These are phyloP conservation scores for Zygaena filipendulae DNA, from an alignment of 2,888 invertebrate genomes.

Conservation along the genomic window DNA sequence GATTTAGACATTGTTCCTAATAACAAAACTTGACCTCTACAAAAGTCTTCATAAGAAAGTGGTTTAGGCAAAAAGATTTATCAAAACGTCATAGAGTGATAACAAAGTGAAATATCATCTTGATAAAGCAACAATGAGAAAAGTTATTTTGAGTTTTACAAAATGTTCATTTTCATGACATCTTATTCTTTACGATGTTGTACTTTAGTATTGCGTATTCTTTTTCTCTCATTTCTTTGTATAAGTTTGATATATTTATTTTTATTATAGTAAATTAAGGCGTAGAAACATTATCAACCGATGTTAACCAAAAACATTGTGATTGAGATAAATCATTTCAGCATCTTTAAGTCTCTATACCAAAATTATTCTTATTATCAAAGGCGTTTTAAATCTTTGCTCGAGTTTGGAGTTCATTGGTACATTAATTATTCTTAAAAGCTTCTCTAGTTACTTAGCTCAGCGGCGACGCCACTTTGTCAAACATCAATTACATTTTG, in stretches of 20 bases:
- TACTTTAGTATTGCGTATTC: no score
- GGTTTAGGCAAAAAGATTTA: slow-evolving; percentile 23
- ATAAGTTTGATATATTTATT: no score
- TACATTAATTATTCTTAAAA: slow-evolving; percentile 57
- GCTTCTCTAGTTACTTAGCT: slow-evolving; percentile 45
- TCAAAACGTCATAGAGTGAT: slow-evolving; percentile 31
- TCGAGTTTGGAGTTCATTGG: slow-evolving; percentile 23
- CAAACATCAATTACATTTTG: slow-evolving; percentile 57
- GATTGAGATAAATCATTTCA: no score
- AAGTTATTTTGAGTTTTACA: slow-evolving; percentile 29
- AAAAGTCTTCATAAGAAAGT: not conserved
- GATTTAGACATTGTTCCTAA: no score
- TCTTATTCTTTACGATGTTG: slow-evolving; percentile 26
- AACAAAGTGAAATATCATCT: slow-evolving; percentile 35
- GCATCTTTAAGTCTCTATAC: no score
- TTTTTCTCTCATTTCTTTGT: no score
- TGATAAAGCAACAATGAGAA: slow-evolving; percentile 33
- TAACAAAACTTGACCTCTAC: not conserved
- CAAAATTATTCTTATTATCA: no score
- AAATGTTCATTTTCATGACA: slow-evolving; percentile 5
- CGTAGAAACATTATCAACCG: no score
- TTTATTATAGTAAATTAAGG: no score
- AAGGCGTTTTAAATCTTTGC: slow-evolving; percentile 19
- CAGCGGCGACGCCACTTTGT: slow-evolving; percentile 55
- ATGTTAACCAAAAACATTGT: no score